Base-by-base conservation (phyloP, 1,140 invertebrate genomes). In the Meloidogyne floridensis region DNA sequence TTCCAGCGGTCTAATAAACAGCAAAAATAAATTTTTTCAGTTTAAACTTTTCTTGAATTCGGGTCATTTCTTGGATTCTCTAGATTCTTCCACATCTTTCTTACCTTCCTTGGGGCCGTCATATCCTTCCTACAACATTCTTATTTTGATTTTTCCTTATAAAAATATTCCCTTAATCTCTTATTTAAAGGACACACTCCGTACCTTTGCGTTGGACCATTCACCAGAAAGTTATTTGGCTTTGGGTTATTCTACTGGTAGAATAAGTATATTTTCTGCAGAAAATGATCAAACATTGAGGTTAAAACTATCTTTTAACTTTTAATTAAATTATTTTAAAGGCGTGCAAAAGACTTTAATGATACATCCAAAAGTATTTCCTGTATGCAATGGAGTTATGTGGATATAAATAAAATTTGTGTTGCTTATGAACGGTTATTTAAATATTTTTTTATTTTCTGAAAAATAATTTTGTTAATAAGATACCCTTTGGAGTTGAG, bases 341-440 rank as follows among this genome's bases (percentile, higher is more conserved):
- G 59, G 7, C 81, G 81, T 10, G 81, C 80, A 6, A 75, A 72
- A 69, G 80, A 83, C 10, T 65, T 82, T 73, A 80, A 65, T 47
- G 81, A 82, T n/a, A 75, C 59, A 13, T 65, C 59, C 7, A 82
- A 82, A 72, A 83, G 75, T 59, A 82, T 82, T 59, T 74, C 56
- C 9, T 82, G 71, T 75, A n/a, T 82, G 80, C 53, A 72, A 47
- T 82, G 81, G 81, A 80, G 74, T 43, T 72, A 42, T 15, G 54
- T 15, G 0, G 81, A 82, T 70, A 43, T 11, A 1, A 74, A 54
- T 20, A 79, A 70, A 54, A 80, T 82, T 75, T 81, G 81, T 75
- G 79, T 75, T 15, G 70, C 81, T 1, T 82, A 82, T 70, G 81
- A 82, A 82, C 71, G 81, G 81, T 82, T 51, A 15, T 8, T 8